Evolutionary conservation across 2,888 invertebrate genomes (phyloP).

Genomic region (Andrena flavipes): DNA sequence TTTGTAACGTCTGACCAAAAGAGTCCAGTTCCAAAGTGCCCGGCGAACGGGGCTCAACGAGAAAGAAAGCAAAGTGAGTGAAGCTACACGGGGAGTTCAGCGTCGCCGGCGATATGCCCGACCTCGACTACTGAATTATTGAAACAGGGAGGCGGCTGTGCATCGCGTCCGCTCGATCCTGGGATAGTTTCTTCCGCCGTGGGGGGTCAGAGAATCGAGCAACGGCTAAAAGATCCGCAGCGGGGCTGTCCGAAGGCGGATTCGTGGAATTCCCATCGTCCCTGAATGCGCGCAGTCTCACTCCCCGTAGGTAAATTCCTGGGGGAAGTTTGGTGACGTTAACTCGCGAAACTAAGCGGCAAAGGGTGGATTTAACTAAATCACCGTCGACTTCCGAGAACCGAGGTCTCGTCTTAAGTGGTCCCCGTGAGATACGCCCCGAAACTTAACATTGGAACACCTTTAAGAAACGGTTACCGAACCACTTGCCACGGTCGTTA

Average conservation of each 20-base stretch:
- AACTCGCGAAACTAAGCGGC: slow-evolving; percentile 72
- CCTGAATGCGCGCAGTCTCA: slow-evolving; percentile 43
- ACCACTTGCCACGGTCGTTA: slow-evolving; percentile 34
- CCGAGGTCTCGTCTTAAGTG: slow-evolving; percentile 65
- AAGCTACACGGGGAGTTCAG: neutral
- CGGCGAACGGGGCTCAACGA: neutral
- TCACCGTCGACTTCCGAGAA: slow-evolving; percentile 68
- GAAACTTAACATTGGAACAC: slow-evolving; percentile 58
- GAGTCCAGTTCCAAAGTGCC: neutral
- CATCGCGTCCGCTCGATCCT: neutral
- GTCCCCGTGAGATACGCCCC: slow-evolving; percentile 65
- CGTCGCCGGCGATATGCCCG: neutral
- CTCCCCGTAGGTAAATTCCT: slow-evolving; percentile 64
- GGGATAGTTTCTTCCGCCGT: neutral
- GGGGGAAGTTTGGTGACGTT: slow-evolving; percentile 72
- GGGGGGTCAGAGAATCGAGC: slow-evolving; percentile 18
- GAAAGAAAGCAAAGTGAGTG: slow-evolving; percentile 67
- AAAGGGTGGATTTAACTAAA: slow-evolving; percentile 75
- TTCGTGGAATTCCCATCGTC: slow-evolving; percentile 44
- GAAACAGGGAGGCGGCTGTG: neutral
- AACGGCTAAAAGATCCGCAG: slow-evolving; percentile 27
- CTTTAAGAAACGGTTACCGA: slow-evolving; percentile 62
- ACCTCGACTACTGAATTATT: neutral
- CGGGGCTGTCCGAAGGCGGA: slow-evolving; percentile 3
- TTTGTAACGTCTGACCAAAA: neutral